A percentile compares a stretch with the other conserved stretches of the same genome.
phyloP scores from a whole-genome alignment of 2,113 vertebrate species.

The Muscicapa adusta region DNA sequence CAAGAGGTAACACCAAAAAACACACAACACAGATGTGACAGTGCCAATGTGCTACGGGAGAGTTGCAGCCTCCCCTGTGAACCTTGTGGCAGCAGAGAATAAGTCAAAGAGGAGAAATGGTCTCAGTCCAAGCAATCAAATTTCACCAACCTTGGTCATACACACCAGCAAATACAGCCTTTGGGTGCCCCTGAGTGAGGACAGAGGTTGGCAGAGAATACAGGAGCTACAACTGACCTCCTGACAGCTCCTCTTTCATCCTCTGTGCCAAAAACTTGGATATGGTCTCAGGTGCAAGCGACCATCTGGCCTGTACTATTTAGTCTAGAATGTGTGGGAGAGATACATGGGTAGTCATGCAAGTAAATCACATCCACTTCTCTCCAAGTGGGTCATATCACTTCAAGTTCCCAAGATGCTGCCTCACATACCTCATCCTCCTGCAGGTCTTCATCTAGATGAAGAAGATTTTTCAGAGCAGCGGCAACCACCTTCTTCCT shows the following conservation, averaged over 20 bases:
- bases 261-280: not conserved
- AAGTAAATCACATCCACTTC: not conserved
- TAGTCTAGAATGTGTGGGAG: not conserved
- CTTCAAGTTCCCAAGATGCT: not conserved
- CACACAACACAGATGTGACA: not conserved
- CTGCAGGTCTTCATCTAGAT: conserved; percentile 64
- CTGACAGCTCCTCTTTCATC: not conserved
- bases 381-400: not conserved
- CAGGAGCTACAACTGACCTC: not conserved
- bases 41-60: not conserved
- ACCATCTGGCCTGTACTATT: not conserved
- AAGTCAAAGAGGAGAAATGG: not conserved
- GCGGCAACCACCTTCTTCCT: conserved; percentile 74
- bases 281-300: not conserved
- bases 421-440: conserved; percentile 69
- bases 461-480: conserved; percentile 73
- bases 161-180: rapidly evolving
- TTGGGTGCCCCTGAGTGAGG: not conserved
- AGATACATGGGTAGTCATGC: not conserved
- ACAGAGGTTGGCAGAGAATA: not conserved
- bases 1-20: not conserved
- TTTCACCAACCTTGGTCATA: not conserved
- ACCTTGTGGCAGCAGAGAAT: not conserved
- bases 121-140: not conserved
- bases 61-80: not conserved